phyloP scores from a whole-genome alignment of 2,797 vertebrate species.

The Mastacembelus armatus region DNA sequence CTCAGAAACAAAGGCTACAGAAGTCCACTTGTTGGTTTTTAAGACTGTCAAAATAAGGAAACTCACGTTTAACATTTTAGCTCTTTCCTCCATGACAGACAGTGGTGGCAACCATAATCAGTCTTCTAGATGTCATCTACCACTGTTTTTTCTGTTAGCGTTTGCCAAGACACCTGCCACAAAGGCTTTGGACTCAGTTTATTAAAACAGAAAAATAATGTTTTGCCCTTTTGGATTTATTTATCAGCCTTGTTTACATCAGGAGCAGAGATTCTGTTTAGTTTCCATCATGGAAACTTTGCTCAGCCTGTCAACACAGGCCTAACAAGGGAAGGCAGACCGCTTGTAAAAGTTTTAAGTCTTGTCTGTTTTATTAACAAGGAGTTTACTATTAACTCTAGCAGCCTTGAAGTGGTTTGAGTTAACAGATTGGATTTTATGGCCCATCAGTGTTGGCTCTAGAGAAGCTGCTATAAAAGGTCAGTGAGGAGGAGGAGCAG shows the following conservation, averaged over 20 bases:
- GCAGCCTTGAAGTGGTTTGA: slow-evolving; percentile 68
- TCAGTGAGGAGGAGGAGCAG: background rate
- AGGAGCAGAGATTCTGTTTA: slow-evolving; percentile 24
- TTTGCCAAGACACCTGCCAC: slow-evolving; percentile 55
- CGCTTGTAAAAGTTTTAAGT: slow-evolving; percentile 59
- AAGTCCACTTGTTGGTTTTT: background rate
- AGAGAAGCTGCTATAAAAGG: slow-evolving; percentile 48
- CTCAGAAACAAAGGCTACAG: slow-evolving; percentile 7
- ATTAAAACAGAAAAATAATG: slow-evolving; percentile 2
- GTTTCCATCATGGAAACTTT: slow-evolving; percentile 73
- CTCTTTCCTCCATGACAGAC: background rate
- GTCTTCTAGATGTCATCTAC: background rate
- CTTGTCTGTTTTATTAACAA: slow-evolving; percentile 68
- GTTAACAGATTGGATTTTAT: slow-evolving; percentile 72
- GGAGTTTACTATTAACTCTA: slow-evolving; percentile 70
- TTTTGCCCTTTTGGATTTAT: slow-evolving; percentile 3
- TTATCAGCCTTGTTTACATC: slow-evolving; percentile 17
- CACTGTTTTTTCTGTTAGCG: background rate
- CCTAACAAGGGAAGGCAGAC: slow-evolving; percentile 53
- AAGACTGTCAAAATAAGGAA: background rate
- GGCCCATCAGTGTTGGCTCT: slow-evolving; percentile 53
- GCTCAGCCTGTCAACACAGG: slow-evolving; percentile 34
- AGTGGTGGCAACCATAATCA: background rate
- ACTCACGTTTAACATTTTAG: slow-evolving; percentile 1
- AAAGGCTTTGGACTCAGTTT: slow-evolving; percentile 4